A percentile compares a stretch with the other conserved stretches of the same genome.
phyloP scores from a whole-genome alignment of 2,888 invertebrate species.

The Athalia cordata region DNA sequence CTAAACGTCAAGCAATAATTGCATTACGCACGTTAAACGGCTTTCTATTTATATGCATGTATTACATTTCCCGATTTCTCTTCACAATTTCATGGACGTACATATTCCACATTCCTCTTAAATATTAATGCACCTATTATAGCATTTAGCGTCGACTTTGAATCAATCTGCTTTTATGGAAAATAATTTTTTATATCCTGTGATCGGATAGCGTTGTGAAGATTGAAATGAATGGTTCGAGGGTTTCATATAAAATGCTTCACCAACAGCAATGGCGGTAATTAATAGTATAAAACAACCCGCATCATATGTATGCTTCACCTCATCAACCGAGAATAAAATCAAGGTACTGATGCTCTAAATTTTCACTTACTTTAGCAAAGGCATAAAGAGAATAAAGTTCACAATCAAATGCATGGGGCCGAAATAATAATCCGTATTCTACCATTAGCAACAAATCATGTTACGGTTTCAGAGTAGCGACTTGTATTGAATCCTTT shows the following conservation, averaged over 20 bases:
- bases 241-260: slow-evolving; percentile 2
- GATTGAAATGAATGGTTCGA: not conserved
- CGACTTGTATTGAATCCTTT: slow-evolving; percentile 11
- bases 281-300: not conserved
- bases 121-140: no score
- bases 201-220: not conserved
- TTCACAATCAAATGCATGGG: no score
- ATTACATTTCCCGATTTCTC: not conserved
- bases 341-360: no score
- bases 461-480: not conserved
- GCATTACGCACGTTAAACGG: slow-evolving; percentile 35
- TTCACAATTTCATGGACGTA: not conserved
- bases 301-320: no score
- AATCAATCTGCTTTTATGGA: not conserved
- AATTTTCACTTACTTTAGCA: no score
- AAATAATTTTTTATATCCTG: slow-evolving; percentile 12
- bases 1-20: slow-evolving; percentile 33
- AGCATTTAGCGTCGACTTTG: no score
- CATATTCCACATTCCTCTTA: no score
- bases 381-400: no score
- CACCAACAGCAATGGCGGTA: not conserved
- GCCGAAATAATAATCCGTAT: not conserved
- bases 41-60: slow-evolving; percentile 12
- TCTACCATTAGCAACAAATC: not conserved
- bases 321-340: no score